phyloP scores from a whole-genome alignment of 2,797 vertebrate genomes.

The Sciurus carolinensis region DNA sequence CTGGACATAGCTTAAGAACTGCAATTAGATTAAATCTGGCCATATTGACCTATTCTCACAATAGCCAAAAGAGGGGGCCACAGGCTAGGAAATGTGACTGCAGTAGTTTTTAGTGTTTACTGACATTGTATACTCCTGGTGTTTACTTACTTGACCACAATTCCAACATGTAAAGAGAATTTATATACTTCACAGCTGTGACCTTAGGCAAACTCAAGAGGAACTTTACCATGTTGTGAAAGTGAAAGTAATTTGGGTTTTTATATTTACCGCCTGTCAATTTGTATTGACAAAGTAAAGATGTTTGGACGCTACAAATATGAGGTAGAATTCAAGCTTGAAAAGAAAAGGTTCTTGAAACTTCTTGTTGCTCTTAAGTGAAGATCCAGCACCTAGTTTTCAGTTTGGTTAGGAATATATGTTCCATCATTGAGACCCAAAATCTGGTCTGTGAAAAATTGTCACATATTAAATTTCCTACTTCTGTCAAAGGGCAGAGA shows the following conservation, averaged over 20 bases:
- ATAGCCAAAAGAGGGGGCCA: slow-evolving; percentile 43
- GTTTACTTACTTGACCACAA: background rate
- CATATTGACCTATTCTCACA: background rate
- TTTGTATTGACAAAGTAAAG: background rate
- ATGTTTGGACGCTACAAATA: background rate
- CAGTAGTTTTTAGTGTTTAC: background rate
- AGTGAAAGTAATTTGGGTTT: background rate
- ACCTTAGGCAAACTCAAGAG: background rate
- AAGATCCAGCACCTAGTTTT: background rate
- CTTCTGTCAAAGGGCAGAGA: background rate
- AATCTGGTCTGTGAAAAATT: background rate
- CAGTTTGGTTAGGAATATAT: background rate
- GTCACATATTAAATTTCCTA: background rate
- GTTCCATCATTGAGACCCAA: background rate
- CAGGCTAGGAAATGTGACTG: background rate
- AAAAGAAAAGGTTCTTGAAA: background rate
- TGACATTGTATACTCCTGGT: slow-evolving; percentile 6
- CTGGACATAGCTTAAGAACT: background rate
- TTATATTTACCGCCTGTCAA: background rate
- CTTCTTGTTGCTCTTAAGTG: background rate
- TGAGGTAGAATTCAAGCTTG: background rate
- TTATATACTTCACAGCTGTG: background rate
- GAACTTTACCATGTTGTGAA: background rate
- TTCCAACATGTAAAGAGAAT: background rate
- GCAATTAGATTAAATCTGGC: background rate